Evolutionary conservation across 2,888 invertebrate genomes (phyloP), one percentile per base, ranked within the genome.

Genomic region (Apodemia hepburni): DNA sequence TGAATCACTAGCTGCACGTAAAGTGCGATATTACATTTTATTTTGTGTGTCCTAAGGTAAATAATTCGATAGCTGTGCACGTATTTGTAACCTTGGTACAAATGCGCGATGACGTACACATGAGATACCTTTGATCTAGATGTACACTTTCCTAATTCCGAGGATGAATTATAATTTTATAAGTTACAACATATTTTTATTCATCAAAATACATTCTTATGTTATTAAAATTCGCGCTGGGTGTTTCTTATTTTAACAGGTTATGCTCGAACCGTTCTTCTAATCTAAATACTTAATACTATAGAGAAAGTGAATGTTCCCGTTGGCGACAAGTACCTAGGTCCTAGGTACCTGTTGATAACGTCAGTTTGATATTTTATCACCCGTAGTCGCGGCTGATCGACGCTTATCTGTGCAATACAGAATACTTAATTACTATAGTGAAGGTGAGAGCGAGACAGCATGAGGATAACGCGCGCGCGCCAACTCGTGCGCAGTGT

Each of bases 401-500:
- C 54, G 54, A 6, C 27, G 27, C 27, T 54, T 27, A 27, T 61
- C 61, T 59, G 61, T 69, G 71, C 27, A n/a, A n/a, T n/a, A n/a
- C n/a, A n/a, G n/a, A 54, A 6, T n/a, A n/a, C n/a, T 45, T 45
- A 45, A 54, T 51, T 51, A 51, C 22, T 51, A 51, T 51, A 22
- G 72, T 71, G 69, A 68, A 66, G 61, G 76, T 63, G 65, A 65
- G 82, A 87, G 76, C 66, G 81, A 76, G 86, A 88, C 54, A 60
- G 81, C 66, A 71, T 88, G 89, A 90, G 89, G 89, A 90, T 81
- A 90, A 87, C 81, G 82, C 82, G 81, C 72, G 75, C 75, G 69
- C 73, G 65, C 73, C 75, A 78, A 77, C 74, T 73, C 71, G 72
- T 71, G 65, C 62, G 63, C 65, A 58, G 57, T 45, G 63, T 49